Conservation (phyloP, 2,888 invertebrate genomes). For the Mallateleia sp. region DNA sequence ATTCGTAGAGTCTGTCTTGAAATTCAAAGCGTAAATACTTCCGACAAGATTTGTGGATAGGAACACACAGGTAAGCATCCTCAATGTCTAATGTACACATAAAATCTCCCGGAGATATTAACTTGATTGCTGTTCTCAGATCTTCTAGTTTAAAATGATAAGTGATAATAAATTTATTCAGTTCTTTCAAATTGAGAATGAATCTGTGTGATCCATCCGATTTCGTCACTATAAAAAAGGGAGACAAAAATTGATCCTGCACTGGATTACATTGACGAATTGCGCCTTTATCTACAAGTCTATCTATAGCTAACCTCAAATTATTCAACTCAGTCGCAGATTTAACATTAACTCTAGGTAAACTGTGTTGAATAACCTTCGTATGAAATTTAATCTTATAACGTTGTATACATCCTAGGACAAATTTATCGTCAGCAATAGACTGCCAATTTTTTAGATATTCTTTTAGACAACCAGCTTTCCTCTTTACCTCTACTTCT, state of each 20-base stretch:
- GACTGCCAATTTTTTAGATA: neutral
- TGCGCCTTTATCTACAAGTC: constrained; percentile 27
- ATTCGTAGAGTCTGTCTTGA: constrained; percentile 23
- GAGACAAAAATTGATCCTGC: constrained; percentile 39
- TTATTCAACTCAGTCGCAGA: too few relatives aligned
- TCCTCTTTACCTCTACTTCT: constrained; percentile 26
- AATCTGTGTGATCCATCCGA: constrained; percentile 53
- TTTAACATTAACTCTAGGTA: too few relatives aligned
- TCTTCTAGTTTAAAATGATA: constrained; percentile 74
- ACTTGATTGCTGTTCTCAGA: constrained; percentile 56
- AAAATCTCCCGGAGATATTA: constrained; percentile 33
- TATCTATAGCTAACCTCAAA: too few relatives aligned
- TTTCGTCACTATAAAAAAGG: constrained; percentile 51
- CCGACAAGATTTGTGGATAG: constrained; percentile 15
- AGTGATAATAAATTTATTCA: constrained; percentile 51
- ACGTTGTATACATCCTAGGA: constrained; percentile 4
- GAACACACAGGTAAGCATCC: constrained; percentile 43
- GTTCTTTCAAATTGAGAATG: constrained; percentile 58
- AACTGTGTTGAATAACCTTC: neutral
- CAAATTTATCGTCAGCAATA: neutral
- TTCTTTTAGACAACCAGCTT: neutral
- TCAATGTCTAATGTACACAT: constrained; percentile 45
- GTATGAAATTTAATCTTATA: neutral
- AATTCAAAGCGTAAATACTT: constrained; percentile 41
- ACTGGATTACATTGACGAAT: constrained; percentile 40